phyloP scores from a whole-genome alignment of 2,888 invertebrate genomes.

The Dorcus hopei region DNA sequence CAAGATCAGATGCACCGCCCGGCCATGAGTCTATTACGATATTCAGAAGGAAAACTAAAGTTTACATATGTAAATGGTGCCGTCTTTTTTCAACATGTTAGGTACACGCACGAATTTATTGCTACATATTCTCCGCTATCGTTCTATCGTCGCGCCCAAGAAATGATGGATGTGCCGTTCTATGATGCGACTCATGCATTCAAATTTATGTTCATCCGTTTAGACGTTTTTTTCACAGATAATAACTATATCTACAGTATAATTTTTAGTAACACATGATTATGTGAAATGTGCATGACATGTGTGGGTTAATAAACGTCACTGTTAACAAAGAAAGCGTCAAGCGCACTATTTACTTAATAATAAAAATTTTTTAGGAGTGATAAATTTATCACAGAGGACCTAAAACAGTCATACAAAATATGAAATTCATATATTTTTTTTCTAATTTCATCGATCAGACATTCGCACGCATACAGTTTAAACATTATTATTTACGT shows the following conservation, averaged over 20 bases:
- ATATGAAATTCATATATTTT: no score
- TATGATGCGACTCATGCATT: slow-evolving; percentile 41
- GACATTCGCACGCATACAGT: no score
- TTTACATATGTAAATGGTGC: background rate
- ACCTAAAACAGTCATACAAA: no score
- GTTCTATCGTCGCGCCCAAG: slow-evolving; percentile 35
- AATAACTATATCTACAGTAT: slow-evolving; percentile 26
- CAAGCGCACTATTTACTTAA: no score
- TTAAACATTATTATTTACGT: no score
- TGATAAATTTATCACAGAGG: no score
- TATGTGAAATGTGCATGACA: slow-evolving; percentile 2
- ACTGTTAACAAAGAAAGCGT: background rate
- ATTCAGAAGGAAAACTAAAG: slow-evolving; percentile 15
- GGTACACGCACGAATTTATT: background rate
- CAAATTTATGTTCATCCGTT: slow-evolving; percentile 44
- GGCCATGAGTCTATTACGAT: slow-evolving; percentile 17
- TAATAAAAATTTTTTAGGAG: no score
- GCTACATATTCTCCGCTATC: slow-evolving; percentile 3
- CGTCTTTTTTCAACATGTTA: slow-evolving; percentile 6
- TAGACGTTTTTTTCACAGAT: slow-evolving; percentile 18
- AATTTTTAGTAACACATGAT: slow-evolving; percentile 11
- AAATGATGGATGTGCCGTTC: slow-evolving; percentile 44
- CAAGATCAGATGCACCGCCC: slow-evolving; percentile 42
- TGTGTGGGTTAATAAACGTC: background rate
- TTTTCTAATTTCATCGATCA: no score